A percentile compares a stretch with the other conserved stretches of the same genome.
These are phyloP conservation scores for Trichonephila inaurata DNA, from an alignment of 1,140 invertebrate species.

Conservation along the genomic window DNA sequence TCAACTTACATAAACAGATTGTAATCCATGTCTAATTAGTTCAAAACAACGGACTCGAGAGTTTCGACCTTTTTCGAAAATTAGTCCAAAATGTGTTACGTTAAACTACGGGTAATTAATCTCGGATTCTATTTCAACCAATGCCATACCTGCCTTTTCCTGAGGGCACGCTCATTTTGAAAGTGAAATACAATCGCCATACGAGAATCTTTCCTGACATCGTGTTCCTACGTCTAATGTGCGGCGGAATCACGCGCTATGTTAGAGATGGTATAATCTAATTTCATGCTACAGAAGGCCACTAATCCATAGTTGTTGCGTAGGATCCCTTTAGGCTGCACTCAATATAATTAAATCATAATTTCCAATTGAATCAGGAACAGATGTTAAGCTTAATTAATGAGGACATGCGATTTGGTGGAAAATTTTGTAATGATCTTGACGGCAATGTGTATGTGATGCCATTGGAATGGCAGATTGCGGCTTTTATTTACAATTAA, in stretches of 20 bases:
- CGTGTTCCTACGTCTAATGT: neutral
- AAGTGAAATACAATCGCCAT: slow-evolving; percentile 21
- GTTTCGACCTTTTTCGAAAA: neutral
- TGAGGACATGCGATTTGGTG: slow-evolving; percentile 42
- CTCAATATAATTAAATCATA: slow-evolving; percentile 67
- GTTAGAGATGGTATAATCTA: slow-evolving; percentile 35
- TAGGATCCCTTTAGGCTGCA: slow-evolving; percentile 30
- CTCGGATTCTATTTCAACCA: neutral
- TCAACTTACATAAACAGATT: neutral
- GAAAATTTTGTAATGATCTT: slow-evolving; percentile 63
- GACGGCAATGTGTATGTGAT: slow-evolving; percentile 3
- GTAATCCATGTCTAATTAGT: neutral
- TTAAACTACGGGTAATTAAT: neutral
- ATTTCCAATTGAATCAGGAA: slow-evolving; percentile 59
- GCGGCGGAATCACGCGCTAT: neutral
- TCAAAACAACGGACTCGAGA: neutral
- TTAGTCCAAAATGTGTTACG: neutral
- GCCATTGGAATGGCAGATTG: slow-evolving; percentile 8
- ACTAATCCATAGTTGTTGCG: slow-evolving; percentile 20
- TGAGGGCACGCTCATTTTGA: neutral
- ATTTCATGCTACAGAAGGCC: slow-evolving; percentile 7
- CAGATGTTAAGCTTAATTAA: slow-evolving; percentile 50
- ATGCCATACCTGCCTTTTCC: neutral
- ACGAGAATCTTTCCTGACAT: slow-evolving; percentile 3
- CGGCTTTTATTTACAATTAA: slow-evolving; percentile 34